Evolutionary conservation across 2,888 invertebrate species (phyloP).

Genomic region (Malthinus flaveolus): DNA sequence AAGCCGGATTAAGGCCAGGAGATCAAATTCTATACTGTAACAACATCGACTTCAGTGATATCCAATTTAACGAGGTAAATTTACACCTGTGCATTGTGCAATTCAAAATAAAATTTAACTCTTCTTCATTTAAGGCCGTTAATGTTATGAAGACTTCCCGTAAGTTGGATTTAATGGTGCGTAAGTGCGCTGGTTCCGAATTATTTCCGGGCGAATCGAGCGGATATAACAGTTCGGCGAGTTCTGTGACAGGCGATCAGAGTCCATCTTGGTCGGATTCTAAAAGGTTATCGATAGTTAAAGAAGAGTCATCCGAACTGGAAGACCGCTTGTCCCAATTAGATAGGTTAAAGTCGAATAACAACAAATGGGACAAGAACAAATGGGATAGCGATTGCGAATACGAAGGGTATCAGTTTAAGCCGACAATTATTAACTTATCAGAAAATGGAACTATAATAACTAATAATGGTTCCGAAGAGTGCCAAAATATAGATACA

Average conservation of each 20-base stretch:
- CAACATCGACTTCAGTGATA: slow-evolving; percentile 75
- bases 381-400: slow-evolving; percentile 63
- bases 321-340: slow-evolving; percentile 57
- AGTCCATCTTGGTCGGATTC: slow-evolving; percentile 69
- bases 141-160: slow-evolving; percentile 78
- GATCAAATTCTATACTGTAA: slow-evolving; percentile 92
- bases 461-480: slow-evolving; percentile 58
- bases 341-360: slow-evolving; percentile 38
- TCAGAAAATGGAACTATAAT: slow-evolving; percentile 74
- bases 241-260: slow-evolving; percentile 76
- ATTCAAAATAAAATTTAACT: not conserved
- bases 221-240: slow-evolving; percentile 84
- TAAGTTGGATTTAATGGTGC: slow-evolving; percentile 74
- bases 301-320: slow-evolving; percentile 69
- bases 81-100: not conserved
- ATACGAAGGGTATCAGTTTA: slow-evolving; percentile 61
- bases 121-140: slow-evolving; percentile 63
- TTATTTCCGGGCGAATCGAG: slow-evolving; percentile 81
- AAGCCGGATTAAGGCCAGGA: slow-evolving; percentile 85
- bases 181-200: slow-evolving; percentile 78
- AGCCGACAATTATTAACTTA: slow-evolving; percentile 74
- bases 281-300: slow-evolving; percentile 72
- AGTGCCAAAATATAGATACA: slow-evolving; percentile 52
- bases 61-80: slow-evolving; percentile 77
- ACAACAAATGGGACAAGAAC: slow-evolving; percentile 47